These are phyloP conservation scores for Hippoglossus stenolepis DNA, from an alignment of 2,113 vertebrate species.

Conservation along the genomic window DNA sequence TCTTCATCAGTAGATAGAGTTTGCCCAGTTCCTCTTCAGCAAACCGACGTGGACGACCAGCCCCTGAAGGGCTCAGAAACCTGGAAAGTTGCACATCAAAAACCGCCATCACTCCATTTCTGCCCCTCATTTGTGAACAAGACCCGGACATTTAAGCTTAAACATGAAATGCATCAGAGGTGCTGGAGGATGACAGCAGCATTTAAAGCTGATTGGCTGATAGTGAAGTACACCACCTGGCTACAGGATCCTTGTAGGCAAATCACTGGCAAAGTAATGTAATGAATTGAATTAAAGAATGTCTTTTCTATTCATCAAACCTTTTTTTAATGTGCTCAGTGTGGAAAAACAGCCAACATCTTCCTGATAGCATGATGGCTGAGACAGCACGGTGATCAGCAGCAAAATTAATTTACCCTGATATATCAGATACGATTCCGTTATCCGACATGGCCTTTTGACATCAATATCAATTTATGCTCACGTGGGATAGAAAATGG, in stretches of 20 bases:
- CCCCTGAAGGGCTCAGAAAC: background rate
- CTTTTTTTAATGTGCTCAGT: constrained; percentile 15
- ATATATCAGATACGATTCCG: constrained; percentile 11
- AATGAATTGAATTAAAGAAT: constrained; percentile 44
- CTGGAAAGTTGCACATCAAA: background rate
- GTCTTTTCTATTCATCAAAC: constrained; percentile 35
- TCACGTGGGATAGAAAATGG: constrained; percentile 1
- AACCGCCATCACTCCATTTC: background rate
- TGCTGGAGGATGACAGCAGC: background rate
- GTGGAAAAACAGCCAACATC: constrained; percentile 15
- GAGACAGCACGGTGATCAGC: constrained; percentile 3
- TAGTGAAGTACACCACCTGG: constrained; percentile 30
- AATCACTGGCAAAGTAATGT: constrained; percentile 48
- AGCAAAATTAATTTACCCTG: constrained; percentile 21
- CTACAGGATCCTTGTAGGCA: constrained; percentile 29
- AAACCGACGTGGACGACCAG: background rate
- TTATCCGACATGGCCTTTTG: constrained; percentile 34
- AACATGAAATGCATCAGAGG: background rate
- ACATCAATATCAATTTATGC: constrained; percentile 35
- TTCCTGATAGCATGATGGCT: background rate
- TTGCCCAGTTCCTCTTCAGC: background rate
- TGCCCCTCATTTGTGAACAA: background rate
- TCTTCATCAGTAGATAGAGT: background rate
- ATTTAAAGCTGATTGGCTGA: constrained; percentile 15
- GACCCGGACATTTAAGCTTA: background rate